Conservation (phyloP, 2,113 vertebrate species). For the Cercocebus atys region DNA sequence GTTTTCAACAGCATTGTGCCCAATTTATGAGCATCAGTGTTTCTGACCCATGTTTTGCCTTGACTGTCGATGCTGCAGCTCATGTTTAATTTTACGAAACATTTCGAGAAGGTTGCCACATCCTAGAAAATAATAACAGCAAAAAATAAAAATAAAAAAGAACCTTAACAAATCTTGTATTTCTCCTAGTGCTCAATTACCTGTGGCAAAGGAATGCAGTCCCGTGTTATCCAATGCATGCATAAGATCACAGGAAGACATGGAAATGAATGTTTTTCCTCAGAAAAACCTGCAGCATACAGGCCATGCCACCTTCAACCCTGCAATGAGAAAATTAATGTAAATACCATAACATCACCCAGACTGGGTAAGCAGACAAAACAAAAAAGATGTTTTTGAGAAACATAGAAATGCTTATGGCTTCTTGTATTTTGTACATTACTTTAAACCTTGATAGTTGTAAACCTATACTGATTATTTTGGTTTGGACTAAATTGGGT, state of each 20-base stretch:
- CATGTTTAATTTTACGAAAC: not conserved
- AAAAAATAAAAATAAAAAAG: not conserved
- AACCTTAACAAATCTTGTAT: constrained; percentile 44
- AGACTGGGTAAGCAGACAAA: constrained; percentile 90
- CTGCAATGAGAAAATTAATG: constrained; percentile 93
- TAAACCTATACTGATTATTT: not conserved
- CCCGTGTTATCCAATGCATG: constrained; percentile 98
- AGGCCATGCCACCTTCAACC: constrained; percentile 92
- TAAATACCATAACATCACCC: constrained; percentile 97
- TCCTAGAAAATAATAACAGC: not conserved
- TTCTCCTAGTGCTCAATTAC: constrained; percentile 93
- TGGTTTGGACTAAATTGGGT: not conserved
- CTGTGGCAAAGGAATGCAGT: constrained; percentile 96
- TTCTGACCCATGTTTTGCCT: not conserved
- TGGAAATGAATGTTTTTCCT: constrained; percentile 91
- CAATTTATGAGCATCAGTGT: not conserved
- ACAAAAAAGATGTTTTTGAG: not conserved
- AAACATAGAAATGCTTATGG: not conserved
- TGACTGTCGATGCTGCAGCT: not conserved
- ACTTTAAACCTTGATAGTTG: not conserved
- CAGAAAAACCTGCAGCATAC: constrained; percentile 92
- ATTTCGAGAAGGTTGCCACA: not conserved
- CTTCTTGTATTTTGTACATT: not conserved
- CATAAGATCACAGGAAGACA: constrained; percentile 97
- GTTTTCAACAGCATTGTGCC: not conserved